Percentiles rank a stretch among this genome's conserved stretches.
These are phyloP conservation scores for Pollimyrus isidori DNA, from an alignment of 2,113 vertebrate genomes.

Conservation along the genomic window DNA sequence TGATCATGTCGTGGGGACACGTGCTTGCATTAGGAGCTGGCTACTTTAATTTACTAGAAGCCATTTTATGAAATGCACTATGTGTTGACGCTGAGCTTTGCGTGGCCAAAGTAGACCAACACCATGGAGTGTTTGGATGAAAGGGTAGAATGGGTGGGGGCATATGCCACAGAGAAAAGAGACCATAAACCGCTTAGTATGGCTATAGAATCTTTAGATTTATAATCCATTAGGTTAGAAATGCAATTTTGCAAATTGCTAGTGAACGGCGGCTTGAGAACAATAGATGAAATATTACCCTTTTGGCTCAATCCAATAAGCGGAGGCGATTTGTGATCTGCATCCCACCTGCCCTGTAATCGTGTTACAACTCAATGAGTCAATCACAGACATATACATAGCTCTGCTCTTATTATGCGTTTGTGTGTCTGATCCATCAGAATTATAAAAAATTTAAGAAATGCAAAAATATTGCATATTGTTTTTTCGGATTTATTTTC, in stretches of 20 bases:
- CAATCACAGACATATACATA: constrained; percentile 54
- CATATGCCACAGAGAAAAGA: constrained; percentile 22
- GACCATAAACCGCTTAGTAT: constrained; percentile 54
- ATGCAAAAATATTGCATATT: neutral
- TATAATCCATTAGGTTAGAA: constrained; percentile 55
- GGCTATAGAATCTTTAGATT: constrained; percentile 45
- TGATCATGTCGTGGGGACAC: constrained; percentile 9
- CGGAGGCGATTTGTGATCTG: constrained; percentile 50
- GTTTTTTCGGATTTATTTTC: neutral
- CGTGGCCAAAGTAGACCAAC: neutral
- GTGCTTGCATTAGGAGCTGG: neutral
- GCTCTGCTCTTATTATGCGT: constrained; percentile 32
- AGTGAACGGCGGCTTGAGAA: constrained; percentile 58
- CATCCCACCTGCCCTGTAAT: constrained; percentile 65
- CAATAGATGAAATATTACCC: constrained; percentile 70
- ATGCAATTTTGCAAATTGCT: constrained; percentile 68
- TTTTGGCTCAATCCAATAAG: constrained; percentile 68
- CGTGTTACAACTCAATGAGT: constrained; percentile 54
- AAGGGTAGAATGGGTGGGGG: constrained; percentile 23
- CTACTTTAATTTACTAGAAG: neutral
- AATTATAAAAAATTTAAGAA: neutral
- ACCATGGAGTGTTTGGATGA: neutral
- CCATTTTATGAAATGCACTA: neutral
- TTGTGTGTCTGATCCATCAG: neutral
- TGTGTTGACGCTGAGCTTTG: neutral